Percentiles rank a stretch among this genome's conserved stretches.
These are phyloP conservation scores for Tineola bisselliella DNA, from an alignment of 2,888 invertebrate genomes.

Conservation along the genomic window DNA sequence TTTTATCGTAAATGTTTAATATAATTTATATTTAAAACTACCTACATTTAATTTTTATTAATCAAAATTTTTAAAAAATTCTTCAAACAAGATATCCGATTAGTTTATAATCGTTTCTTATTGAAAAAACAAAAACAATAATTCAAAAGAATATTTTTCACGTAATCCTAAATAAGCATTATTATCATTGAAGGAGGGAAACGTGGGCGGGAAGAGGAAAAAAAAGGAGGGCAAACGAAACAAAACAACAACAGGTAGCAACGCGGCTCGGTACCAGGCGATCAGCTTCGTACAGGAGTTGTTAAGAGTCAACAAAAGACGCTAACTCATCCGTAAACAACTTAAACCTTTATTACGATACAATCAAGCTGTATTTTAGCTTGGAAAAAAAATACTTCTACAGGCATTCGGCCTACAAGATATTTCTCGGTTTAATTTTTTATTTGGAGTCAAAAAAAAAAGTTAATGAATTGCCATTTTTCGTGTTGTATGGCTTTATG, in stretches of 20 bases:
- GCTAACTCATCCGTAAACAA: not conserved
- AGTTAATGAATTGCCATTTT: not conserved
- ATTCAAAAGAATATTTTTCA: not conserved
- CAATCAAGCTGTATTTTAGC: not conserved
- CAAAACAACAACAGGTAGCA: slow-evolving; percentile 21
- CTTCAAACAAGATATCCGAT: no score
- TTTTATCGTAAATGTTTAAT: no score
- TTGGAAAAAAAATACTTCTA: not conserved
- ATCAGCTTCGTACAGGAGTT: slow-evolving; percentile 16
- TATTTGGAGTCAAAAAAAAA: not conserved
- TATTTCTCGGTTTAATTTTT: not conserved
- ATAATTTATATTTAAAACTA: no score
- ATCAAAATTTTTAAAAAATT: no score
- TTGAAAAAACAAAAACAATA: no score
- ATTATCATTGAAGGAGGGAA: not conserved
- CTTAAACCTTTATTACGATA: not conserved
- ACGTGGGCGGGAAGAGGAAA: slow-evolving; percentile 6
- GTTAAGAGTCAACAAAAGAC: slow-evolving; percentile 5
- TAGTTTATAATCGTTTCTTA: no score
- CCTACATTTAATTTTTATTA: no score
- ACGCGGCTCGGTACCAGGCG: slow-evolving; percentile 21
- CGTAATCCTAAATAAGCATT: not conserved
- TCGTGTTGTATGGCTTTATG: not conserved
- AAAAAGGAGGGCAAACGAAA: not conserved
- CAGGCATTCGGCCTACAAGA: not conserved